Percentiles rank a stretch among this genome's conserved stretches.
Conservation (phyloP, 2,888 invertebrate species). For the Pyrochroa serraticornis region DNA sequence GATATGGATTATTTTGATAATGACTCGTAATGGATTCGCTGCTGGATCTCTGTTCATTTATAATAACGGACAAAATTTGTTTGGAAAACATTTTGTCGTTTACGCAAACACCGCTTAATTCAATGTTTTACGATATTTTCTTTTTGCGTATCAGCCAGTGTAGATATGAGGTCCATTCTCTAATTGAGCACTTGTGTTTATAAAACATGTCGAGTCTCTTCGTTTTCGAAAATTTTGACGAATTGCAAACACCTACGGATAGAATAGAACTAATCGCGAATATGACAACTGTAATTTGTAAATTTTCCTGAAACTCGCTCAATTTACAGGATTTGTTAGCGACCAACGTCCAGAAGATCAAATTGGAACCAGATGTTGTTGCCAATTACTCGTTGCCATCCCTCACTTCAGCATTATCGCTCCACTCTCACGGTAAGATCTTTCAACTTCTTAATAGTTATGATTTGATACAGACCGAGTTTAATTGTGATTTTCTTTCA, state of each 20-base stretch:
- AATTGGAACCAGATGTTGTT: conserved; percentile 51
- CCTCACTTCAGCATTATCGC: conserved; percentile 43
- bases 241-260: too few relatives aligned
- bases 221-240: too few relatives aligned
- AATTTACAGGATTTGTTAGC: conserved; percentile 50
- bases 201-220: too few relatives aligned
- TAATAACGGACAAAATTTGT: conserved; percentile 12
- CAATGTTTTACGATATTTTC: too few relatives aligned
- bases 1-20: too few relatives aligned
- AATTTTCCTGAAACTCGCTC: not conserved
- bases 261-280: too few relatives aligned
- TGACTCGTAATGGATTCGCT: too few relatives aligned
- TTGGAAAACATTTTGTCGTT: conserved; percentile 32
- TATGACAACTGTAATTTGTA: too few relatives aligned
- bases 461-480: not conserved
- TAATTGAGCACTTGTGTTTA: too few relatives aligned
- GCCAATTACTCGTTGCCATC: conserved; percentile 48
- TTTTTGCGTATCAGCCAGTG: too few relatives aligned
- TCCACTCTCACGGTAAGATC: conserved; percentile 49
- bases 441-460: not conserved
- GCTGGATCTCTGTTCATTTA: too few relatives aligned
- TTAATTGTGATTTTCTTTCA: not conserved
- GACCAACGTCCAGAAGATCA: conserved; percentile 52
- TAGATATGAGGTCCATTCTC: too few relatives aligned
- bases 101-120: conserved; percentile 23